These are phyloP conservation scores for Argya squamiceps DNA, from an alignment of 2,797 vertebrate genomes.

Conservation along the genomic window DNA sequence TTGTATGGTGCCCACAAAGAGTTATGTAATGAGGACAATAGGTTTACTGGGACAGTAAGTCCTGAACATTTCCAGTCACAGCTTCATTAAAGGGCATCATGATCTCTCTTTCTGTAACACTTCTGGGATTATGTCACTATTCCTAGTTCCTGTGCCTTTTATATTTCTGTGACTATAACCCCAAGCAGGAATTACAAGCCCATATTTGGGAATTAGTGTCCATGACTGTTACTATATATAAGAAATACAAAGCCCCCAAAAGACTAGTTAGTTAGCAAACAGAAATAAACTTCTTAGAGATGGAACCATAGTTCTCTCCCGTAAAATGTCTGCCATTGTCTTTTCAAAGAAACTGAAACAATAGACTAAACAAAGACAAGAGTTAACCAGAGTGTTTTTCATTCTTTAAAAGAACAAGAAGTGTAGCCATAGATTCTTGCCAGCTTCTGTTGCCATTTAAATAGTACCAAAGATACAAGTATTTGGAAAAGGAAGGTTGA, in stretches of 20 bases:
- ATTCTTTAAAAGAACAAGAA: background rate
- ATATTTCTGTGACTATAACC: background rate
- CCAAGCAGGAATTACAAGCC: background rate
- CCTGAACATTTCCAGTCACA: background rate
- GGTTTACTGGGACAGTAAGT: constrained; percentile 26
- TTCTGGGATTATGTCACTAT: background rate
- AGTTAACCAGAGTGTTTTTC: constrained; percentile 3
- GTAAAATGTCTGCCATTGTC: background rate
- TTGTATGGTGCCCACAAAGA: background rate
- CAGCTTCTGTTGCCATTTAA: constrained; percentile 20
- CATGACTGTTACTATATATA: background rate
- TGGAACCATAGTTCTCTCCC: background rate
- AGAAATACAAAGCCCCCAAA: background rate
- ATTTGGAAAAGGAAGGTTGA: background rate
- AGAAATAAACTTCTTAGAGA: background rate
- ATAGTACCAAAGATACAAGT: background rate
- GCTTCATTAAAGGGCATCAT: background rate
- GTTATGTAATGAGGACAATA: constrained; percentile 5
- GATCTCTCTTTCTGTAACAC: background rate
- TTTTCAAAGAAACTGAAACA: constrained; percentile 34
- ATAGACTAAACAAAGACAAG: constrained; percentile 28
- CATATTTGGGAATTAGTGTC: background rate
- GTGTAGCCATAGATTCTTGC: background rate
- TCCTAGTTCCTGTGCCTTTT: background rate
- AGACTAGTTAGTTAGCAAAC: background rate